Percentiles rank a stretch among this genome's conserved stretches.
Conservation (phyloP, 2,888 invertebrate species). For the Cerceris ruficornis region DNA sequence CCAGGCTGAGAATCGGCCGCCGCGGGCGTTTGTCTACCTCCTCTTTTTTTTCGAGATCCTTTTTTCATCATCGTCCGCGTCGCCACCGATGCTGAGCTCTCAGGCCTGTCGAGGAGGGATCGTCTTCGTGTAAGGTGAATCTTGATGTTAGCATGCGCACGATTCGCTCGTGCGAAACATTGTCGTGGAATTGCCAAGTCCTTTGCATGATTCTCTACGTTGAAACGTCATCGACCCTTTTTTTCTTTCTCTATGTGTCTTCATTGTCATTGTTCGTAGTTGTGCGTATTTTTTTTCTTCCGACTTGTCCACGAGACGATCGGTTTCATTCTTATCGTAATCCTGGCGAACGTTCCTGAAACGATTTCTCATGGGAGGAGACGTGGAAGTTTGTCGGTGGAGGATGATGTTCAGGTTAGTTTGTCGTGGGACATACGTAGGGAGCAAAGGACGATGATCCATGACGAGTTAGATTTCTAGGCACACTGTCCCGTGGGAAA, state of each 20-base stretch:
- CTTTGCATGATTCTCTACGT: conserved; percentile 30
- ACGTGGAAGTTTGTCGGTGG: no score
- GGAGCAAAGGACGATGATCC: neutral
- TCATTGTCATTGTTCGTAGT: neutral
- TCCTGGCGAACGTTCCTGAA: no score
- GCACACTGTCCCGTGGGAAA: neutral
- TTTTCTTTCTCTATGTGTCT: conserved; percentile 12
- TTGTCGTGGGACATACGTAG: neutral
- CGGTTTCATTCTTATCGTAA: no score
- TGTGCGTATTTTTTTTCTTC: neutral
- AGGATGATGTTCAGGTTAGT: no score
- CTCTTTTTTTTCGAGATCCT: conserved; percentile 45
- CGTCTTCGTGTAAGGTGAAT: conserved; percentile 42
- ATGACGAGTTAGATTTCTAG: neutral
- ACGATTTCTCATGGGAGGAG: no score
- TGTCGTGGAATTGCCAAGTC: conserved; percentile 12
- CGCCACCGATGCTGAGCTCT: conserved; percentile 58
- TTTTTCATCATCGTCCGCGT: conserved; percentile 40
- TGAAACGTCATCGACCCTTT: neutral
- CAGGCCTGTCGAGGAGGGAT: conserved; percentile 75
- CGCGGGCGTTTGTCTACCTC: conserved; percentile 57
- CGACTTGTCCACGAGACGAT: no score
- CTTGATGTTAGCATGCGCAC: conserved; percentile 41
- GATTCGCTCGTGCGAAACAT: conserved; percentile 17
- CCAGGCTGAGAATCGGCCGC: conserved; percentile 78